Conservation (phyloP, 1,140 invertebrate species). For the Lepeophtheirus salmonis region DNA sequence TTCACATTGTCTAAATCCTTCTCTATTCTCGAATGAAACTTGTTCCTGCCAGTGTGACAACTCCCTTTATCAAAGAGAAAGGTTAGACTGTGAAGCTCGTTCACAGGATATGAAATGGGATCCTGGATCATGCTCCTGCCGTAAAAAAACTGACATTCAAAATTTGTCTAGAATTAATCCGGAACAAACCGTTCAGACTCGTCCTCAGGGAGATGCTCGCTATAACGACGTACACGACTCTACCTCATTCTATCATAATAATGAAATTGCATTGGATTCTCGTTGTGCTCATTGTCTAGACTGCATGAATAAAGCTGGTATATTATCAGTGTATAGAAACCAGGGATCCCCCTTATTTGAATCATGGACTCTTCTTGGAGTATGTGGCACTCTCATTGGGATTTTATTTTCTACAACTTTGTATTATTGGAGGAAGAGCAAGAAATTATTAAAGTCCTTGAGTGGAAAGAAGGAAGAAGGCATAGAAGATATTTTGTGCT, state of each 20-base stretch:
- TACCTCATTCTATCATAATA: too few relatives aligned
- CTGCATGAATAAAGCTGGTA: background rate
- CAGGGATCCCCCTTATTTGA: background rate
- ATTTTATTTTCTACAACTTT: background rate
- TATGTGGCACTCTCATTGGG: background rate
- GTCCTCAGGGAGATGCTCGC: background rate
- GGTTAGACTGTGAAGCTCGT: too few relatives aligned
- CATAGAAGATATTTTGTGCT: background rate
- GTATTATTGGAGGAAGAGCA: conserved; percentile 2
- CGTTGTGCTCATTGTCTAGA: background rate
- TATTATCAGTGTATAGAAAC: background rate
- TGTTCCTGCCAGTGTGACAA: conserved; percentile 6
- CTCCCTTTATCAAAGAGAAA: background rate
- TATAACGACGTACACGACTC: background rate
- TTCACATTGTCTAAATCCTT: background rate
- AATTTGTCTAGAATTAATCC: background rate
- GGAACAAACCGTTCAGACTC: background rate
- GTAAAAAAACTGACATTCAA: background rate
- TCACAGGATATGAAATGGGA: conserved; percentile 1
- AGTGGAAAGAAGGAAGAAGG: too few relatives aligned
- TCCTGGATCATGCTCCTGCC: background rate
- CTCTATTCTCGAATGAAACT: conserved; percentile 14
- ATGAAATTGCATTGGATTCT: conserved; percentile 1
- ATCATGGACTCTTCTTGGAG: background rate
- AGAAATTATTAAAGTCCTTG: background rate